A percentile compares a stretch with the other conserved stretches of the same genome.
phyloP scores from a whole-genome alignment of 2,888 invertebrate genomes.

The Stenichneumon culpator region DNA sequence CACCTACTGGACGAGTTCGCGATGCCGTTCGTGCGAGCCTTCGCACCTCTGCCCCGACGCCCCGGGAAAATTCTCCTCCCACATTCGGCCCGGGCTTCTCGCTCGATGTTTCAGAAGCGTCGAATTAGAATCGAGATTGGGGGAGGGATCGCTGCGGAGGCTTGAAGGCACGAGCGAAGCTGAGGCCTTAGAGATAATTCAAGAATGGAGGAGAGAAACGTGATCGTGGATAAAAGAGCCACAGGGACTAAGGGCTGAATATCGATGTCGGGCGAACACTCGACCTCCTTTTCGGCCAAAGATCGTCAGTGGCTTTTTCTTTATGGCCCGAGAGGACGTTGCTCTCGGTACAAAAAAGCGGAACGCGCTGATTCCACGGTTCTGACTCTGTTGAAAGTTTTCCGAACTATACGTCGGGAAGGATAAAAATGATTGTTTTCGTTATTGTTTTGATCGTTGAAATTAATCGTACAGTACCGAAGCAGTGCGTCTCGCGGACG shows the following conservation, averaged over 20 bases:
- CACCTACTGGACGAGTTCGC: slow-evolving; percentile 65
- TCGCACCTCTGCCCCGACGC: background rate
- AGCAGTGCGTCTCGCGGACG: background rate
- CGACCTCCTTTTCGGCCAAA: slow-evolving; percentile 42
- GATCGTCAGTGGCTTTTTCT: slow-evolving; percentile 5
- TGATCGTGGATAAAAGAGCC: slow-evolving; percentile 49
- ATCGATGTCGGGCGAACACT: slow-evolving; percentile 38
- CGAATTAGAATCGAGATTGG: slow-evolving; percentile 68
- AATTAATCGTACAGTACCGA: slow-evolving; percentile 1
- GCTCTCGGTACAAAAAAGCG: background rate
- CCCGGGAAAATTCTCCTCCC: slow-evolving; percentile 29
- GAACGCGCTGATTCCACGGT: background rate
- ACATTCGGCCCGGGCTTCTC: slow-evolving; percentile 1
- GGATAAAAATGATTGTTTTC: background rate
- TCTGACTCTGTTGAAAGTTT: background rate
- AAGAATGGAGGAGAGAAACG: slow-evolving; percentile 48
- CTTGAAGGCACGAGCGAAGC: slow-evolving; percentile 23
- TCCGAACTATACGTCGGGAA: background rate
- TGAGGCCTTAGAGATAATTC: slow-evolving; percentile 35
- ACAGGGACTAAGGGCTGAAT: slow-evolving; percentile 26
- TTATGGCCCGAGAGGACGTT: slow-evolving; percentile 12
- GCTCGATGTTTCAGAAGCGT: slow-evolving; percentile 65
- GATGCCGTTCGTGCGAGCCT: slow-evolving; percentile 11
- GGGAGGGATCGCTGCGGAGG: background rate
- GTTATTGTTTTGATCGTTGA: slow-evolving; percentile 46